Percentiles rank a stretch among this genome's conserved stretches.
Conservation (phyloP, 1,140 invertebrate species). For the Leucophenga varia region DNA sequence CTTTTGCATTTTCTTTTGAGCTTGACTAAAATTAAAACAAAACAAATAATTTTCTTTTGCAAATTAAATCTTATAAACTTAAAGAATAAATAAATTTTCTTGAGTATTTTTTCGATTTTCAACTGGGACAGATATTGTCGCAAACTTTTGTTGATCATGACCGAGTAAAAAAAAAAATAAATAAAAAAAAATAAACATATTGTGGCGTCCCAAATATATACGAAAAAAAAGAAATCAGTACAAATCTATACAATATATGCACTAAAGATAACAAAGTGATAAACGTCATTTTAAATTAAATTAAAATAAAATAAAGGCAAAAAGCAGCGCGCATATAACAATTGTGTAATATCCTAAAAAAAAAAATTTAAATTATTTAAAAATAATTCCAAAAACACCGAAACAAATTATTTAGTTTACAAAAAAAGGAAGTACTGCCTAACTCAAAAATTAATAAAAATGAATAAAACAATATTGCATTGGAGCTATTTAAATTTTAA, state of each 20-base stretch:
- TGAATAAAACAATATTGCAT: conserved; percentile 53
- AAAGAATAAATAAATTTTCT: too few species aligned
- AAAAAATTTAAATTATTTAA: background rate
- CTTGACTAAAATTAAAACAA: too few species aligned
- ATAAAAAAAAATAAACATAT: too few species aligned
- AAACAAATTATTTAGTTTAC: conserved; percentile 31
- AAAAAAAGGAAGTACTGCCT: conserved; percentile 23
- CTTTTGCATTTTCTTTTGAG: too few species aligned
- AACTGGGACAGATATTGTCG: conserved; percentile 16
- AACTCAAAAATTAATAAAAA: conserved; percentile 12
- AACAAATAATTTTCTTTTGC: too few species aligned
- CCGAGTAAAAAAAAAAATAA: conserved; percentile 32
- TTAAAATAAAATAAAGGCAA: too few species aligned
- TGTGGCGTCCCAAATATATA: too few species aligned
- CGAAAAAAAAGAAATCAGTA: conserved; percentile 26
- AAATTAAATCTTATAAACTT: too few species aligned
- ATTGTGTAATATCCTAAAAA: too few species aligned
- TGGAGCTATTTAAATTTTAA: conserved; percentile 56
- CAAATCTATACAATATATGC: conserved; percentile 19
- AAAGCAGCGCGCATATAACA: too few species aligned
- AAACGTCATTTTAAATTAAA: background rate
- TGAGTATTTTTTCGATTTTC: too few species aligned
- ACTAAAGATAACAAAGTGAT: background rate
- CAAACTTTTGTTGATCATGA: conserved; percentile 49
- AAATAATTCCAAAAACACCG: conserved; percentile 9